These are phyloP conservation scores for Rhamnusium bicolor DNA, from an alignment of 2,888 invertebrate species.

Conservation along the genomic window DNA sequence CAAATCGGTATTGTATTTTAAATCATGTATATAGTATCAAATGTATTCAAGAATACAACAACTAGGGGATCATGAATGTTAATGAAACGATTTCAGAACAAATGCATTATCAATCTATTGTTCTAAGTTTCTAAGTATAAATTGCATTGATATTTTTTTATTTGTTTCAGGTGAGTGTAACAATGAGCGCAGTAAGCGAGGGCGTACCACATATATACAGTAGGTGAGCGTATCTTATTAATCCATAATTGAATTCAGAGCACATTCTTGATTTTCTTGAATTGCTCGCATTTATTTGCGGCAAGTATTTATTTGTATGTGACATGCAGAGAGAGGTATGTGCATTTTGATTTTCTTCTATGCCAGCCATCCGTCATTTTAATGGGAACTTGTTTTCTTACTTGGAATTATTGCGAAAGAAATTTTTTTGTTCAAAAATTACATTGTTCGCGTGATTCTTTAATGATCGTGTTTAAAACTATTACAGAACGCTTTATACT, in stretches of 20 bases:
- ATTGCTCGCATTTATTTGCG: constrained; percentile 61
- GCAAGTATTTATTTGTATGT: constrained; percentile 58
- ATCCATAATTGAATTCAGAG: constrained; percentile 63
- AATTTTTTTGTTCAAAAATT: constrained; percentile 57
- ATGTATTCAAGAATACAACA: neutral
- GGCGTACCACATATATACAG: constrained; percentile 49
- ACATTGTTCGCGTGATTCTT: constrained; percentile 61
- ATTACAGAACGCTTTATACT: constrained; percentile 43
- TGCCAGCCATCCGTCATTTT: constrained; percentile 64
- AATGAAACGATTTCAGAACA: neutral
- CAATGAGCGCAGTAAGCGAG: constrained; percentile 47
- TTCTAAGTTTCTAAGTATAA: constrained; percentile 12
- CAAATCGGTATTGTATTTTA: neutral
- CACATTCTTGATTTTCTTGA: constrained; percentile 65
- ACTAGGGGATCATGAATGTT: neutral
- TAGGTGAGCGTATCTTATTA: constrained; percentile 59
- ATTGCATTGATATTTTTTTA: constrained; percentile 27
- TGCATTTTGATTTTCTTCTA: constrained; percentile 66
- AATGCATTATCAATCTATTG: constrained; percentile 10
- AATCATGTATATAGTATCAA: neutral
- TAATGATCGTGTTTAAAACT: constrained; percentile 58
- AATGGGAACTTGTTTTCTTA: constrained; percentile 65
- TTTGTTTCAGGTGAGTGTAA: constrained; percentile 60
- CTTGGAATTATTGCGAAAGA: constrained; percentile 61
- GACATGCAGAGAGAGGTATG: constrained; percentile 65